Base-by-base conservation (phyloP, 2,888 invertebrate genomes). In the Sthenelais limicola region DNA sequence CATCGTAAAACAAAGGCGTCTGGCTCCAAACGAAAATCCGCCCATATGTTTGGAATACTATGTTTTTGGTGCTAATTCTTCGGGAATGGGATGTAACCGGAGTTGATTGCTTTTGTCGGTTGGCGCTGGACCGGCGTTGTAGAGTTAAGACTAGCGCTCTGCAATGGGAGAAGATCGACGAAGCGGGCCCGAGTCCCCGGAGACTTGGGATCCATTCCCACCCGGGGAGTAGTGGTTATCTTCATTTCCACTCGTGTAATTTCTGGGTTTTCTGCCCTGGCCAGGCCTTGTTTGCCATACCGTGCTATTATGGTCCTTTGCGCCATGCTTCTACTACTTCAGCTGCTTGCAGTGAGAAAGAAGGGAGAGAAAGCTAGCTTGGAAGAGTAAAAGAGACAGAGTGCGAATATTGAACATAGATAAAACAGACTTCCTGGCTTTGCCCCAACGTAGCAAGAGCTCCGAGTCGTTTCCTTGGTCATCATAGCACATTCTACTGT, bases 1-100 rank as follows among this genome's bases (percentile, higher is more conserved):
- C n/a, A n/a, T n/a, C n/a, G n/a, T n/a, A n/a, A n/a, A n/a, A n/a
- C n/a, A n/a, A n/a, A n/a, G n/a, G n/a, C n/a, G n/a, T n/a, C n/a
- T n/a, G n/a, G n/a, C n/a, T n/a, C n/a, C n/a, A 12, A 43, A 9
- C 18, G 15, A 38, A 38, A 35, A 62, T 62, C 62, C 62, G 62
- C 62, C 62, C 62, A 62, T 62, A 28, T 56, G 30, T 56, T 56
- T 2, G 18, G 30, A 5, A 51, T 5, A 21, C 26, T 21, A n/a
- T n/a, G 21, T 38, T 62, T 62, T 62, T 62, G 62, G 62, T 62
- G 62, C 62, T 62, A 62, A 62, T 62, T n/a, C 38, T 35, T 38
- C 56, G 33, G 18, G 28, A 32, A 21, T n/a, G n/a, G n/a, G n/a
- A n/a, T n/a, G n/a, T 21, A 28, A 32, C 30, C 26, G 21, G 32